These are phyloP conservation scores for Drosophila sordidula DNA, from an alignment of 2,888 invertebrate genomes.

Conservation along the genomic window DNA sequence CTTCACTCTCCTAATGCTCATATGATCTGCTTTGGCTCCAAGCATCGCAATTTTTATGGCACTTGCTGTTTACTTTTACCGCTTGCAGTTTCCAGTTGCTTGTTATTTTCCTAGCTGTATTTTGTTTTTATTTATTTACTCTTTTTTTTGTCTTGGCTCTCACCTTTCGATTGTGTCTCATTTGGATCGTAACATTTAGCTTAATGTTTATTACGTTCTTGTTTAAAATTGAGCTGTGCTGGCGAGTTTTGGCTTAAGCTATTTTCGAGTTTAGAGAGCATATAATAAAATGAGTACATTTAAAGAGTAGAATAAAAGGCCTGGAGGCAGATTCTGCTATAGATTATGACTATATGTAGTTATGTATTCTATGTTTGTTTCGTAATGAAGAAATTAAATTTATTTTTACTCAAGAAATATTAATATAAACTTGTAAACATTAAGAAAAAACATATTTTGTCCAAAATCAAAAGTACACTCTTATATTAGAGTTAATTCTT, in stretches of 20 bases:
- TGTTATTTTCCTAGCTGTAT: conserved; percentile 47
- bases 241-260: not conserved
- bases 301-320: too few relatives aligned
- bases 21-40: conserved; percentile 62
- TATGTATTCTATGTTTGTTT: too few relatives aligned
- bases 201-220: conserved; percentile 65
- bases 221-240: conserved; percentile 47
- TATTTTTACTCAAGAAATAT: too few relatives aligned
- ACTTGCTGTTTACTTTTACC: conserved; percentile 63
- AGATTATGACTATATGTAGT: too few relatives aligned
- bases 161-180: conserved; percentile 57
- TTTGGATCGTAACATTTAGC: conserved; percentile 74
- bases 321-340: not conserved
- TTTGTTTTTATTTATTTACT: conserved; percentile 17
- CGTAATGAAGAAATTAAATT: too few relatives aligned
- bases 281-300: not conserved
- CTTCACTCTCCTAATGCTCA: conserved; percentile 53
- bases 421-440: not conserved
- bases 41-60: conserved; percentile 70
- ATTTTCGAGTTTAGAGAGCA: not conserved
- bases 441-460: too few relatives aligned
- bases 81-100: conserved; percentile 50
- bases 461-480: too few relatives aligned
- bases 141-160: conserved; percentile 21
- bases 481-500: too few relatives aligned